Conservation (phyloP, 2,113 vertebrate species). For the Sebastes schlegelii region DNA sequence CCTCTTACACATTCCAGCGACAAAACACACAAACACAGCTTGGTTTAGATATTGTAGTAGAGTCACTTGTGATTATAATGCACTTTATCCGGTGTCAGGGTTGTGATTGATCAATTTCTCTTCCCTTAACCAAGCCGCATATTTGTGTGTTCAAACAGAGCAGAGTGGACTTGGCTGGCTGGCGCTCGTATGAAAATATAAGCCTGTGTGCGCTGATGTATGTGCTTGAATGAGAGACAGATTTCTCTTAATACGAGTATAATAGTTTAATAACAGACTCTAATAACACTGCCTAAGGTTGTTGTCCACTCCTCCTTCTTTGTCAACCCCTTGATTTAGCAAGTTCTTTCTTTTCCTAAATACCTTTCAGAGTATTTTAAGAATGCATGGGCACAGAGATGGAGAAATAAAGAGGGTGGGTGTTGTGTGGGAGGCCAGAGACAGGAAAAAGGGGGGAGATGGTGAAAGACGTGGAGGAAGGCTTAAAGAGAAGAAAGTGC, state of each 20-base stretch:
- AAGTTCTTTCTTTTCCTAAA: not conserved
- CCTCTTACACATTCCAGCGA: constrained; percentile 7
- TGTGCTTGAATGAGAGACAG: constrained; percentile 38
- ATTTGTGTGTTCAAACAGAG: constrained; percentile 48
- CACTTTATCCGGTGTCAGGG: not conserved
- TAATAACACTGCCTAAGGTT: not conserved
- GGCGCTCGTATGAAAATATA: constrained; percentile 49
- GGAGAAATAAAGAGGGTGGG: constrained; percentile 19
- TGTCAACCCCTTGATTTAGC: not conserved
- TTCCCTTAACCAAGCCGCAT: constrained; percentile 37
- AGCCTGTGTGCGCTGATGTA: constrained; percentile 41
- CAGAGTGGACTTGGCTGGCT: constrained; percentile 61
- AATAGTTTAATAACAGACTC: constrained; percentile 35
- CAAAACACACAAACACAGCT: constrained; percentile 15
- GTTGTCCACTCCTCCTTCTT: not conserved
- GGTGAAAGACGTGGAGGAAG: constrained; percentile 58
- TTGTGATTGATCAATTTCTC: constrained; percentile 49
- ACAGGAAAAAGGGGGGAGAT: constrained; percentile 1
- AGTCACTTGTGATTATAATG: constrained; percentile 15
- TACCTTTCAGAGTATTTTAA: constrained; percentile 13
- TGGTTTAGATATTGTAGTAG: constrained; percentile 6
- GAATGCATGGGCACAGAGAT: not conserved
- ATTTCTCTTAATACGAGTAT: constrained; percentile 55
- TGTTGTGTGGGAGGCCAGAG: constrained; percentile 29
- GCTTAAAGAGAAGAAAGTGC: constrained; percentile 66